A percentile compares a stretch with the other conserved stretches of the same genome.
Conservation (phyloP, 1,140 invertebrate genomes). For the Bactericera cockerelli region DNA sequence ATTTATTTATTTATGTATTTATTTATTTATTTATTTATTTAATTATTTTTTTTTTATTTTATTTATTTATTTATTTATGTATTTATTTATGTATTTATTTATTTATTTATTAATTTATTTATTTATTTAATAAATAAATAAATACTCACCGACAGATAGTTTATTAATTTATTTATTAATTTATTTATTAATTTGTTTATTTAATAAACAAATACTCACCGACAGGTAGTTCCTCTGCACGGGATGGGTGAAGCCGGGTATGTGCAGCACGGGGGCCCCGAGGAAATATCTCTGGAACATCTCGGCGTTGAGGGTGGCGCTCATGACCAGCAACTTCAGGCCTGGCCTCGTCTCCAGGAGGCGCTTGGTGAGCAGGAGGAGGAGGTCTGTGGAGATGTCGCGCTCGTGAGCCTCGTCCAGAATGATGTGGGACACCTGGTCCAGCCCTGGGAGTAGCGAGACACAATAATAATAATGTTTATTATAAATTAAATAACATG, state of each 20-base stretch:
- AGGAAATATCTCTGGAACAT: constrained; percentile 59
- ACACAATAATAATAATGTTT: too few relatives aligned
- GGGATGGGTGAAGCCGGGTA: constrained; percentile 75
- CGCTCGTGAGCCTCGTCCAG: constrained; percentile 74
- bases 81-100: too few relatives aligned
- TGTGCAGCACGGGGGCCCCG: constrained; percentile 51
- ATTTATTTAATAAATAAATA: too few relatives aligned
- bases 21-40: too few relatives aligned
- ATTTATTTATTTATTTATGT: too few relatives aligned
- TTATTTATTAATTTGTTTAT: too few relatives aligned
- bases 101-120: too few relatives aligned
- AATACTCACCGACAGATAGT: too few relatives aligned
- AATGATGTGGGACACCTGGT: constrained; percentile 50
- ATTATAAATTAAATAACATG: too few relatives aligned
- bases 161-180: too few relatives aligned
- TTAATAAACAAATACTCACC: constrained; percentile 16
- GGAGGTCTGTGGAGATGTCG: constrained; percentile 55
- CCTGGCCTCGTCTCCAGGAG: constrained; percentile 54
- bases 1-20: too few relatives aligned
- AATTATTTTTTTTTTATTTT: too few relatives aligned
- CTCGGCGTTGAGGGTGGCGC: constrained; percentile 73
- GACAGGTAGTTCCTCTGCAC: constrained; percentile 41
- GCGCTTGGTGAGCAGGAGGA: constrained; percentile 65
- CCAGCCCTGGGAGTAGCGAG: constrained; percentile 34
- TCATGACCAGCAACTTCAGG: constrained; percentile 78